These are phyloP conservation scores for Propithecus perrieri DNA, from an alignment of 2,797 vertebrate genomes.

Conservation along the genomic window DNA sequence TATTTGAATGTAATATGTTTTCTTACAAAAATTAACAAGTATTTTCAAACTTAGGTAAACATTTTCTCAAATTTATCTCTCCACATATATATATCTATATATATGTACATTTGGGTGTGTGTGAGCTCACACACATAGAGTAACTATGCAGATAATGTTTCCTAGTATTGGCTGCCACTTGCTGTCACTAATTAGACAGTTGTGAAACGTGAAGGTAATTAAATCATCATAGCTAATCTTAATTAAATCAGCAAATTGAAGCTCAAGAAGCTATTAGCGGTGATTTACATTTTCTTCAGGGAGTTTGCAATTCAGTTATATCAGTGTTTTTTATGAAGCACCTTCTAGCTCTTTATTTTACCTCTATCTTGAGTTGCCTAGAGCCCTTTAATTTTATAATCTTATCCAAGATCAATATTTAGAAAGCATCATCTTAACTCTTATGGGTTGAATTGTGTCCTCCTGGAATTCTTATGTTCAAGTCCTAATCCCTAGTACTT, in stretches of 20 bases:
- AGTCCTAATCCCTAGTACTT: neutral
- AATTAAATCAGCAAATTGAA: neutral
- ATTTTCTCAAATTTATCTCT: neutral
- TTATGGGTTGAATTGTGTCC: neutral
- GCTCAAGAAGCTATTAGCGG: neutral
- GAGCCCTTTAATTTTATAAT: neutral
- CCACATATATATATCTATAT: no score
- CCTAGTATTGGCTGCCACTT: neutral
- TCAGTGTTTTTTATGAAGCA: neutral
- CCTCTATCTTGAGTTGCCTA: neutral
- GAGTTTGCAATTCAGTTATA: neutral
- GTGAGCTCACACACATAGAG: no score
- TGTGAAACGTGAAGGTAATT: neutral
- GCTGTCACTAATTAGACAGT: neutral
- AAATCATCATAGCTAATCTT: neutral
- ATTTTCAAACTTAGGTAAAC: neutral
- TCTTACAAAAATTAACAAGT: neutral
- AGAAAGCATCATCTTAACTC: neutral
- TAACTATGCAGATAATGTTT: neutral
- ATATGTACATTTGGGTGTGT: fast-evolving
- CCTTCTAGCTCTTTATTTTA: neutral
- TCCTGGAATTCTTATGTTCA: neutral
- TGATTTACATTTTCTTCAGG: neutral
- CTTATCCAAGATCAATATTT: neutral
- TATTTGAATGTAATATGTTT: neutral